Evolutionary conservation across 2,113 vertebrate genomes (phyloP), one percentile per base, ranked within the genome.

Genomic region (Herpetotheres cachinnans): DNA sequence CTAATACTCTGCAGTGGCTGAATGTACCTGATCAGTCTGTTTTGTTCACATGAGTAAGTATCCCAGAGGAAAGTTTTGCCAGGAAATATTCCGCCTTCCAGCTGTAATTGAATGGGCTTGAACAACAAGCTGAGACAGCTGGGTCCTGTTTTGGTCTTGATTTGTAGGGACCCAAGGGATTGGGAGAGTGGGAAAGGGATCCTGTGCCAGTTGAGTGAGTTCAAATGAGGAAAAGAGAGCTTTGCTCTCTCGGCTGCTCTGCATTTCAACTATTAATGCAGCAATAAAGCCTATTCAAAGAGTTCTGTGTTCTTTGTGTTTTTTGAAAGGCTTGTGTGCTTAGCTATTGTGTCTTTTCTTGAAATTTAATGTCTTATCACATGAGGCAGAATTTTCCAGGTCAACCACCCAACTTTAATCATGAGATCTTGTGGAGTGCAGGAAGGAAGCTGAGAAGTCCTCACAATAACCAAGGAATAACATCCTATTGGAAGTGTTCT

Each of bases 371-470:
- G 90, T 87, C 73, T 97, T 96, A 94, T 82, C 86, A 87, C 70
- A 94, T 89, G 89, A 90, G 74, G 81, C 95, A 96, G 93, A 95
- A 63, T 95, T 94, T 96, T 95, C 96, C 97, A 94, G 93, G 86
- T 97, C 91, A 95, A 32, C 89, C 93, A 95, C 97, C 81, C 86
- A 95, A 58, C 82, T 95, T 95, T 82, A 95, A 94, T 96, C 52
- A 49, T 91, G 66, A 85, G 66, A 95, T 91, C 86, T 91, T 56
- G 62, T 47, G 18, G 89, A 86, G 49, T 30, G 16, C 89, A 95
- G 93, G 95, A 97, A 95, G 91, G 91, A 96, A 97, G 84, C 71
- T 77, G 89, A 63, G 81, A 94, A 90, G 77, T 86, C 89, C 91
- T 95, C 50, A 91, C 94, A 96, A 95, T 95, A 85, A 95, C 77